Evolutionary conservation across 1,140 invertebrate species (phyloP).

Genomic region (Cyphomyrmex costatus): DNA sequence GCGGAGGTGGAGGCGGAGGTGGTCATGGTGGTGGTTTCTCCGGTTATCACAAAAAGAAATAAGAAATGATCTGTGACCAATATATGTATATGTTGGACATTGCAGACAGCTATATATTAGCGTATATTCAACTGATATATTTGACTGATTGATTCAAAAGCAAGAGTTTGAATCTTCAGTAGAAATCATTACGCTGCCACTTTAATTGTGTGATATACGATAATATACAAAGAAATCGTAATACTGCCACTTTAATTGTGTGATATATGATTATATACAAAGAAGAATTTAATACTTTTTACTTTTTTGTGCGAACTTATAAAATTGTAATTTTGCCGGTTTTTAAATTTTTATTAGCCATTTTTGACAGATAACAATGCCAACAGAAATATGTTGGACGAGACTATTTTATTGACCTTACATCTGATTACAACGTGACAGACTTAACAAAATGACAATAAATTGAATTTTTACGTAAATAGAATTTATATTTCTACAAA

Average conservation of each 20-base stretch:
- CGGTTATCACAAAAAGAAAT: constrained; percentile 75
- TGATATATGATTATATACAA: background rate
- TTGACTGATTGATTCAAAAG: background rate
- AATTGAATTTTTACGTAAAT: background rate
- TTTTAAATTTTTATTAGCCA: background rate
- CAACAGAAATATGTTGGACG: background rate
- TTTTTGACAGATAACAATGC: background rate
- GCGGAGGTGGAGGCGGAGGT: constrained; percentile 43
- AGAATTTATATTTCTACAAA: background rate
- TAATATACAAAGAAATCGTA: background rate
- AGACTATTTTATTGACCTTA: constrained; percentile 14
- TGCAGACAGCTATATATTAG: background rate
- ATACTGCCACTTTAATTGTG: background rate
- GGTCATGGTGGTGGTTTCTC: constrained; percentile 71
- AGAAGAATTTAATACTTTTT: constrained; percentile 18
- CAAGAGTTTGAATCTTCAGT: background rate
- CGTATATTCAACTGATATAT: background rate
- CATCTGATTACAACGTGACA: background rate
- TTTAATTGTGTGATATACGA: constrained; percentile 19
- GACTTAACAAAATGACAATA: background rate
- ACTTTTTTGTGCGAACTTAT: background rate
- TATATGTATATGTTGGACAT: constrained; percentile 22
- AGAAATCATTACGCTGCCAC: background rate
- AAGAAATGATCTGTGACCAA: constrained; percentile 11
- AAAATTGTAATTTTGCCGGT: background rate